Conservation (phyloP, 2,797 vertebrate genomes). For the Sorex maritimensis region DNA sequence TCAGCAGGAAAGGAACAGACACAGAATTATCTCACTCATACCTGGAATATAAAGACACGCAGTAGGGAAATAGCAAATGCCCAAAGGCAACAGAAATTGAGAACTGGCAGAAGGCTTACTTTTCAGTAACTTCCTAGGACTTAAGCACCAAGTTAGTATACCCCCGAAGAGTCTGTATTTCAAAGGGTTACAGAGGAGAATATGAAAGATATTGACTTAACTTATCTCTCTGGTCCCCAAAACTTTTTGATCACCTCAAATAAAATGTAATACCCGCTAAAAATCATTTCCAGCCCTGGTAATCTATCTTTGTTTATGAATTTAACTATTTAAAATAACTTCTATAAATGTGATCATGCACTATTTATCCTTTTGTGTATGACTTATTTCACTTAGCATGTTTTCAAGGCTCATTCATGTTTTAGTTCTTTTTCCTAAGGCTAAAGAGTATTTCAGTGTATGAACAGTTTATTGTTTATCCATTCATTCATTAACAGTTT, state of each 20-base stretch:
- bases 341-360: neutral
- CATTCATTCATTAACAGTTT: neutral
- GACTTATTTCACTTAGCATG: neutral
- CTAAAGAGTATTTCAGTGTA: neutral
- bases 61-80: too few species aligned
- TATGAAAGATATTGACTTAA: neutral
- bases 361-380: neutral
- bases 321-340: neutral
- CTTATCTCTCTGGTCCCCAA: neutral
- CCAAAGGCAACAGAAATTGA: too few species aligned
- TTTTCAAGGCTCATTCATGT: neutral
- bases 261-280: neutral
- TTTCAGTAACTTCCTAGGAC: neutral
- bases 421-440: neutral
- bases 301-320: neutral
- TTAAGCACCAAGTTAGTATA: neutral
- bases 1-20: too few species aligned
- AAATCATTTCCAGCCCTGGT: neutral
- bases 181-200: neutral
- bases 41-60: too few species aligned
- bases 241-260: neutral
- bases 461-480: neutral
- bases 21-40: too few species aligned
- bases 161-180: neutral
- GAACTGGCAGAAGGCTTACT: neutral